Evolutionary conservation across 53 echinoderm and acorn worm genomes (phyloP), one percentile per base, ranked within the genome.

Genomic region (Echinarachnius parma): DNA sequence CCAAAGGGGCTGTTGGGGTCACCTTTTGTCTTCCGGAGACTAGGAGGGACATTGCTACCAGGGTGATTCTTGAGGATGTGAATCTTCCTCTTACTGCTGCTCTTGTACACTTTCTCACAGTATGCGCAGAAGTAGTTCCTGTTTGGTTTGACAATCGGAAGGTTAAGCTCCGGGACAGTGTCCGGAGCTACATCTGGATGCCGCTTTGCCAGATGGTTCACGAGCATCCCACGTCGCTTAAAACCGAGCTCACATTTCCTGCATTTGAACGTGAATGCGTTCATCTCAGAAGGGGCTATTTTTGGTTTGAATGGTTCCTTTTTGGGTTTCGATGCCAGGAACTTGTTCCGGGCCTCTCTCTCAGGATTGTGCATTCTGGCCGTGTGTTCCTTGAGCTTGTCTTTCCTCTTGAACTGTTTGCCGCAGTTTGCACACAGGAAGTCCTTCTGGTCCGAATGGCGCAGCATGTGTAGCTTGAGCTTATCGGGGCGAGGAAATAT

Each of bases 341-440:
- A 46, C n/a, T 75, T 78, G 63, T 78, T 89, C 50, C 81, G 77
- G 5, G 87, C 87, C 49, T 93, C 94, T n/a, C 94, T 70, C 42
- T 89, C 80, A 1, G 94, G 94, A 75, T 93, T 93, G 63, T 93
- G 94, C 94, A 93, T 93, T 34, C 94, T 66, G 20, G 83, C 50
- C 83, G 87, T 93, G 36, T 93, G 94, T 25, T 93, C 94, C 59
- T 93, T 93, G 46, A 93, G 79, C 52, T 93, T 93, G 81, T 89
- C 89, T 54, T 93, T 93, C 13, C 94, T 80, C 69, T 93, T 93
- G 67, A 93, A 93, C 84, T 93, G 94, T 60, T 93, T 93, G 11
- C 94, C 94, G 48, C 94, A 93, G 60, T 93, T 93, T 34, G 89
- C 94, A 55, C 94, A 93, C 53, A 93, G 80, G 81, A 93, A 93